Percentiles rank a stretch among this genome's conserved stretches.
These are phyloP conservation scores for Argyresthia albistria DNA, from an alignment of 2,888 invertebrate genomes.

Conservation along the genomic window DNA sequence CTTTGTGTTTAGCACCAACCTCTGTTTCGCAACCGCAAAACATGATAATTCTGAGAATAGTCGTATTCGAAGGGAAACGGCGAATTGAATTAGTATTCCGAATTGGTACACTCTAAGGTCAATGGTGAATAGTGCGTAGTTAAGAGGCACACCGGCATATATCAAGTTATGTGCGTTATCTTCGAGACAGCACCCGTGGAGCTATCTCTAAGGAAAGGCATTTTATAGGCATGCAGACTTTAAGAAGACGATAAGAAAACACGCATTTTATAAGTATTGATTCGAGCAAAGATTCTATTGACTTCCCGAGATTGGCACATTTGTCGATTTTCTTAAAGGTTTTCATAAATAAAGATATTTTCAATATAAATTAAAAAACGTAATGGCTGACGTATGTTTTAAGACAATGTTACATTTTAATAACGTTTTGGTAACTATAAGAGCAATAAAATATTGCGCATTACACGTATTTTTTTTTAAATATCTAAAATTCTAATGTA, in stretches of 20 bases:
- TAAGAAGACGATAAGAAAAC: not conserved
- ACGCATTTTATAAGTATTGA: not conserved
- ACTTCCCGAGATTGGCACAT: slow-evolving; percentile 1
- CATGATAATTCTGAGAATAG: too few species aligned
- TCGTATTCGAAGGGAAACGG: too few species aligned
- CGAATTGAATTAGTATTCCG: too few species aligned
- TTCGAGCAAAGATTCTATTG: too few species aligned
- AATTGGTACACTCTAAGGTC: too few species aligned
- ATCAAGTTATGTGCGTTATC: not conserved
- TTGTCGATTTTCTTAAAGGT: slow-evolving; percentile 2
- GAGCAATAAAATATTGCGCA: slow-evolving; percentile 1
- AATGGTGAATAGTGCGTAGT: not conserved
- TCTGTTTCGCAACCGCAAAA: not conserved
- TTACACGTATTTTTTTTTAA: not conserved
- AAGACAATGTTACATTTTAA: not conserved
- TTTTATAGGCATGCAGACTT: not conserved
- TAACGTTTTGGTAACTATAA: slow-evolving; percentile 1
- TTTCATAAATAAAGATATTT: not conserved
- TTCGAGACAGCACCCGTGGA: not conserved
- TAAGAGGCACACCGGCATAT: not conserved
- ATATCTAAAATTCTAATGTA: slow-evolving; percentile 13
- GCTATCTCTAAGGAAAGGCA: not conserved
- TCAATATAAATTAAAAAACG: not conserved
- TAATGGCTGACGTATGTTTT: slow-evolving; percentile 1
- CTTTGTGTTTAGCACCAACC: not conserved